Percentiles rank a stretch among this genome's conserved stretches.
These are phyloP conservation scores for Chloropsis hardwickii DNA, from an alignment of 2,113 vertebrate species.

Conservation along the genomic window DNA sequence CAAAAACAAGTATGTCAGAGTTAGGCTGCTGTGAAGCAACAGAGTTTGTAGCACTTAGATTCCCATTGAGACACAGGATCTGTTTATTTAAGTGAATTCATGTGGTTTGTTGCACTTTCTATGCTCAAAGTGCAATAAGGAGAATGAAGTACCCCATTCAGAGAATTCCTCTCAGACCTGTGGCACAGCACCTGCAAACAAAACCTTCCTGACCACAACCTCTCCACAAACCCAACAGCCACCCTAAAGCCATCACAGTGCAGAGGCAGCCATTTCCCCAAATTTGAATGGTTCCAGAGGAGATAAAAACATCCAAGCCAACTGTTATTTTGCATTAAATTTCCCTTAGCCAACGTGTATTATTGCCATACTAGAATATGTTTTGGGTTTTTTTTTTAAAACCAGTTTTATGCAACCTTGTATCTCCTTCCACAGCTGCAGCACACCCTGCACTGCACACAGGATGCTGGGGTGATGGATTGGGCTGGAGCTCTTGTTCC, in stretches of 20 bases:
- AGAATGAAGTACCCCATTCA: not conserved
- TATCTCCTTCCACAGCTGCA: not conserved
- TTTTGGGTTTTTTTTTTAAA: not conserved
- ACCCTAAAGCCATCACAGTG: not conserved
- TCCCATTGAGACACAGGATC: not conserved
- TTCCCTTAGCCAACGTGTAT: not conserved
- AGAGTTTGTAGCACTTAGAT: not conserved
- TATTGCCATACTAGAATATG: not conserved
- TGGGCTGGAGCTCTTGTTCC: not conserved
- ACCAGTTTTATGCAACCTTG: not conserved
- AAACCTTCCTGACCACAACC: not conserved
- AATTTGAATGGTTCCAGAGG: not conserved
- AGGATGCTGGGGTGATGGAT: rapidly evolving
- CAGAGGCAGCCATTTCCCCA: not conserved
- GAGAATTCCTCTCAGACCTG: not conserved
- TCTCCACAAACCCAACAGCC: not conserved
- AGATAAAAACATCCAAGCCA: not conserved
- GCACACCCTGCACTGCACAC: rapidly evolving
- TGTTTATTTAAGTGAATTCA: not conserved
- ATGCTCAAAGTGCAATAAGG: not conserved
- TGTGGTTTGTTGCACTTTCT: not conserved
- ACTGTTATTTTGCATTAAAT: not conserved
- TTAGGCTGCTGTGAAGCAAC: not conserved
- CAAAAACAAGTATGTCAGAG: not conserved
- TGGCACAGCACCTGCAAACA: not conserved